A percentile compares a stretch with the other conserved stretches of the same genome.
These are phyloP conservation scores for Neogale vison DNA, from an alignment of 2,113 vertebrate species.

Conservation along the genomic window DNA sequence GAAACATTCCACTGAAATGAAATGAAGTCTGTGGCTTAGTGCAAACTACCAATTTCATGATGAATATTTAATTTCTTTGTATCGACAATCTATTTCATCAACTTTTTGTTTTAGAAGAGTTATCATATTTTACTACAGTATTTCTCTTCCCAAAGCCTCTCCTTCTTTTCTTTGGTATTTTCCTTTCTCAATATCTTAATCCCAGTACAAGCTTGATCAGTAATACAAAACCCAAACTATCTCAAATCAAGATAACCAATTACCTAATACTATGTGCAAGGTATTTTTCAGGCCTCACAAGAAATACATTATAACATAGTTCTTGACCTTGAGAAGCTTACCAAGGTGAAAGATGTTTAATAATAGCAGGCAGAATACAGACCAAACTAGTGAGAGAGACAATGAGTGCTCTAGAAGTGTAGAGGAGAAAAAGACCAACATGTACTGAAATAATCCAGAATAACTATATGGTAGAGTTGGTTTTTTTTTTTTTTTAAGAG, in stretches of 20 bases:
- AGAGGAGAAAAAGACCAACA: background rate
- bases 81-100: slow-evolving; percentile 33
- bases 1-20: slow-evolving; percentile 25
- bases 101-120: background rate
- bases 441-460: background rate
- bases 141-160: background rate
- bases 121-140: background rate
- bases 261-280: background rate
- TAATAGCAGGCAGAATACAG: background rate
- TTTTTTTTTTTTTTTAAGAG: too few species aligned
- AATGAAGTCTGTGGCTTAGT: background rate
- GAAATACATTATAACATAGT: background rate
- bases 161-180: slow-evolving; percentile 31
- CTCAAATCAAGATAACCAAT: slow-evolving; percentile 34
- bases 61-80: slow-evolving; percentile 5
- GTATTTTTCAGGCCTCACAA: slow-evolving; percentile 4
- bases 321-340: background rate
- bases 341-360: background rate
- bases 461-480: background rate
- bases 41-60: background rate
- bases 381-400: background rate
- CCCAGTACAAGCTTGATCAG: background rate
- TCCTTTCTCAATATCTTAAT: slow-evolving; percentile 41
- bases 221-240: slow-evolving; percentile 41
- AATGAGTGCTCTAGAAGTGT: background rate